A percentile compares a stretch with the other conserved stretches of the same genome.
Evolutionary conservation across 1,140 invertebrate species (phyloP).

Genomic region (Epicauta chinensis): DNA sequence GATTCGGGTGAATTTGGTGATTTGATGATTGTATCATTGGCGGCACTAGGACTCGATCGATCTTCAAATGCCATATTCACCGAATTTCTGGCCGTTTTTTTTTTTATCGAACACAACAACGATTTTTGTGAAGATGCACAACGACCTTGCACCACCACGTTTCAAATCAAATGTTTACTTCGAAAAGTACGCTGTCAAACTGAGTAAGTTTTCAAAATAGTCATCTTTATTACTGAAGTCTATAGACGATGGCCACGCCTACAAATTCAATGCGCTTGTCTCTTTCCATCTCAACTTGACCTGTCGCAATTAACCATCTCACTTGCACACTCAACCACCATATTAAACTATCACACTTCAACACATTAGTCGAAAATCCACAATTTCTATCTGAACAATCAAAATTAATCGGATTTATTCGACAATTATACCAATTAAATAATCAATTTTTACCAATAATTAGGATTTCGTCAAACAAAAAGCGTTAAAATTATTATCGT

Average conservation of each 20-base stretch:
- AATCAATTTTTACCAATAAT: too few relatives aligned
- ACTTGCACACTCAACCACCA: not conserved
- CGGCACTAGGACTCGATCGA: slow-evolving; percentile 38
- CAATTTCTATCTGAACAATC: too few relatives aligned
- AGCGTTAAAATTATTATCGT: too few relatives aligned
- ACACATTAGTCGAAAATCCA: not conserved
- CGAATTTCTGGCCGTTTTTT: too few relatives aligned
- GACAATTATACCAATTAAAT: too few relatives aligned
- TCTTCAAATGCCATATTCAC: slow-evolving; percentile 42
- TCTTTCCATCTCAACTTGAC: slow-evolving; percentile 10
- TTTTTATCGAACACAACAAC: too few relatives aligned
- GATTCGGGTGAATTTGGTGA: slow-evolving; percentile 40
- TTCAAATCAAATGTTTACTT: slow-evolving; percentile 39
- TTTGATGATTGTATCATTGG: slow-evolving; percentile 19
- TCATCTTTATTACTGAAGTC: slow-evolving; percentile 44
- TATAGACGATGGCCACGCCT: slow-evolving; percentile 28
- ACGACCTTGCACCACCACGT: not conserved
- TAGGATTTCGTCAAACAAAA: too few relatives aligned
- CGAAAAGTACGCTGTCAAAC: slow-evolving; percentile 43
- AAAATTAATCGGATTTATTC: too few relatives aligned
- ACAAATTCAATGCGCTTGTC: slow-evolving; percentile 19
- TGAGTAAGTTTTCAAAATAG: slow-evolving; percentile 47
- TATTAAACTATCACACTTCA: not conserved
- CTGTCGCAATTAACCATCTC: not conserved
- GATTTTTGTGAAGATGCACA: too few relatives aligned